Evolutionary conservation across 2,113 vertebrate species (phyloP).

Genomic region (Podocnemis expansa): DNA sequence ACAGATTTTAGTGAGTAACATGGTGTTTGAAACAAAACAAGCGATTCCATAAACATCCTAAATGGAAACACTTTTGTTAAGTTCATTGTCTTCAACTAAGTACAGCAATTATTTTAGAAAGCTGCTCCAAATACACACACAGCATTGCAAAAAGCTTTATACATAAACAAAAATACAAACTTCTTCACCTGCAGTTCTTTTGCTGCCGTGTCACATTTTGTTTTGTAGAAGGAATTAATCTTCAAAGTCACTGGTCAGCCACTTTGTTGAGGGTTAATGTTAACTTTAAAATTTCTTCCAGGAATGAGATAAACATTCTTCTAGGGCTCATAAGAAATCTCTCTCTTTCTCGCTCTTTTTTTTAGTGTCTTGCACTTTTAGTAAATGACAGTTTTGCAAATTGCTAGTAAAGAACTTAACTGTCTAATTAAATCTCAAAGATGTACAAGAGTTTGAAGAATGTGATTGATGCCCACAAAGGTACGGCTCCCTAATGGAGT

Average conservation of each 20-base stretch:
- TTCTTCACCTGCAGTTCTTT: neutral
- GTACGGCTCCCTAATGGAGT: conserved; percentile 89
- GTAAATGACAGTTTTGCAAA: conserved; percentile 85
- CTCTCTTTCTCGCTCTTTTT: conserved; percentile 29
- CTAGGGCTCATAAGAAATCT: conserved; percentile 16
- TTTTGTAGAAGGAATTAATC: neutral
- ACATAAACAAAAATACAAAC: neutral
- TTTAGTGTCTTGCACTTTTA: conserved; percentile 76
- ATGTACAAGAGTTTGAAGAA: conserved; percentile 81
- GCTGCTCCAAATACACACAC: accelerated
- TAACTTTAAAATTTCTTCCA: neutral
- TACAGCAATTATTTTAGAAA: accelerated
- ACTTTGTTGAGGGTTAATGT: accelerated
- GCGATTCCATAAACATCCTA: accelerated
- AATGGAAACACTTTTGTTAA: neutral
- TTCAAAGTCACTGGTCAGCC: neutral
- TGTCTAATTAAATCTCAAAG: conserved; percentile 86
- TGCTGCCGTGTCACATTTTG: neutral
- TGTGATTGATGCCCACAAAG: conserved; percentile 95
- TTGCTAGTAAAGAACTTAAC: conserved; percentile 83
- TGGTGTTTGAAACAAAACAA: neutral
- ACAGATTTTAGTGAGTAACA: neutral
- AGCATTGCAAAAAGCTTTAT: neutral
- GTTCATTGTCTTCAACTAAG: no score
- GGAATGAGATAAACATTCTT: conserved; percentile 28